phyloP scores from a whole-genome alignment of 2,113 vertebrate genomes.

The Eolophus roseicapilla region DNA sequence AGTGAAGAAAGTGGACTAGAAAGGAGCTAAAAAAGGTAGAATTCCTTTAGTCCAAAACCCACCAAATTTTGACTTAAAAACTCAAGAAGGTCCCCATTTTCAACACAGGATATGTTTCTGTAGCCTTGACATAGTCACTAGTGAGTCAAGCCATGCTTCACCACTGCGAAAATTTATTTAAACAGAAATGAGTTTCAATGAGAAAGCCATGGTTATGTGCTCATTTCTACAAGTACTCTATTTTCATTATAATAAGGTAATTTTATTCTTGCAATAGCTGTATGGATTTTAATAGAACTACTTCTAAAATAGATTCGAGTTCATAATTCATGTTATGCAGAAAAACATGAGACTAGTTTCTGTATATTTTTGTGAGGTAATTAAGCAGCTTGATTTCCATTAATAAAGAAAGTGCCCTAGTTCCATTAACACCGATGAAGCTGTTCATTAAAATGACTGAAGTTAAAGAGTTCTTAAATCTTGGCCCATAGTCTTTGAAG shows the following conservation, averaged over 20 bases:
- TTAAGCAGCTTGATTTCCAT: constrained; percentile 24
- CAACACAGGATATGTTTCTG: background rate
- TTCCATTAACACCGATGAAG: background rate
- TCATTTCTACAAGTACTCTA: background rate
- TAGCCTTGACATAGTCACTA: background rate
- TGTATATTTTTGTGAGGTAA: background rate
- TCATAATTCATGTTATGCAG: background rate
- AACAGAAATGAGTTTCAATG: background rate
- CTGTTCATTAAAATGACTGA: background rate
- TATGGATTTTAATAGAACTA: background rate
- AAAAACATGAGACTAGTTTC: background rate
- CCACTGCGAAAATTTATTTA: background rate
- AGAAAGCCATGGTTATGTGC: background rate
- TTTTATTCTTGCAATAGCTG: background rate
- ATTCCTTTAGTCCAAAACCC: background rate
- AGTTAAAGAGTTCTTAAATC: background rate
- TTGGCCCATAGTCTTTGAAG: background rate
- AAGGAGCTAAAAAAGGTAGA: background rate
- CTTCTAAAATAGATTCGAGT: background rate
- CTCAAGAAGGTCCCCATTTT: background rate
- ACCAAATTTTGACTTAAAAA: background rate
- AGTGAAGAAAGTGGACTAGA: background rate
- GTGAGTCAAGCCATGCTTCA: background rate
- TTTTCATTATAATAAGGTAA: background rate
- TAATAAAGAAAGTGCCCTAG: constrained; percentile 15